Percentiles rank a stretch among this genome's conserved stretches.
Evolutionary conservation across 2,113 vertebrate species (phyloP).

Genomic region (Chloroceryle aenea): DNA sequence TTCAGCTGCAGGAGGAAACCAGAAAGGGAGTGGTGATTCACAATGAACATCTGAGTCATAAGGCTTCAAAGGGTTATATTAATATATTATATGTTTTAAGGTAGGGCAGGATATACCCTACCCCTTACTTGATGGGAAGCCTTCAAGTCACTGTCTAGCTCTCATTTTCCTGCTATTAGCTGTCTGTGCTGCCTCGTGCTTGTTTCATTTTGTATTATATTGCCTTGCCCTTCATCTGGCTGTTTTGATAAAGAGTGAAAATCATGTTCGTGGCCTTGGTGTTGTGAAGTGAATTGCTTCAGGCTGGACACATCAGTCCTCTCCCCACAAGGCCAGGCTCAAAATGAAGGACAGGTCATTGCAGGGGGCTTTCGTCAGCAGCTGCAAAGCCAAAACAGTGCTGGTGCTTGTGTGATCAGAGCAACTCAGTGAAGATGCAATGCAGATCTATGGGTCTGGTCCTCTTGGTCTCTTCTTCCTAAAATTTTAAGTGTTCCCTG

Average conservation of each 20-base stretch:
- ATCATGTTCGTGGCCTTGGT: not conserved
- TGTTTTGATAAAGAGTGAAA: not conserved
- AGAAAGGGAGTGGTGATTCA: slow-evolving; percentile 24
- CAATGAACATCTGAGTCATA: not conserved
- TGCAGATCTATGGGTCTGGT: not conserved
- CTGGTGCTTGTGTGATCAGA: rapidly evolving
- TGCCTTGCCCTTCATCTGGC: not conserved
- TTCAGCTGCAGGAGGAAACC: not conserved
- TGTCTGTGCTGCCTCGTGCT: not conserved
- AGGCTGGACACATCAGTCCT: not conserved
- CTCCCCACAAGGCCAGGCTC: not conserved
- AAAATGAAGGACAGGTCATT: not conserved
- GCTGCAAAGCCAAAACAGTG: not conserved
- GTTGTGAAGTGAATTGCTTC: not conserved
- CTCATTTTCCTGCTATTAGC: not conserved
- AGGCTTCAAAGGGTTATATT: not conserved
- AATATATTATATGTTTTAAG: not conserved
- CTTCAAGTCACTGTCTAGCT: not conserved
- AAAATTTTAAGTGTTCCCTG: not conserved
- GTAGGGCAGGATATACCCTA: not conserved
- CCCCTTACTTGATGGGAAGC: not conserved
- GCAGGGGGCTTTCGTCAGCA: not conserved
- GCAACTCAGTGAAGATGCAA: not conserved
- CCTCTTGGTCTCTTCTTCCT: rapidly evolving
- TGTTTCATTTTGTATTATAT: not conserved